These are phyloP conservation scores for Lycopodina hypogea DNA, from an alignment of 37 sponge, comb jelly and placozoan species.

Conservation along the genomic window DNA sequence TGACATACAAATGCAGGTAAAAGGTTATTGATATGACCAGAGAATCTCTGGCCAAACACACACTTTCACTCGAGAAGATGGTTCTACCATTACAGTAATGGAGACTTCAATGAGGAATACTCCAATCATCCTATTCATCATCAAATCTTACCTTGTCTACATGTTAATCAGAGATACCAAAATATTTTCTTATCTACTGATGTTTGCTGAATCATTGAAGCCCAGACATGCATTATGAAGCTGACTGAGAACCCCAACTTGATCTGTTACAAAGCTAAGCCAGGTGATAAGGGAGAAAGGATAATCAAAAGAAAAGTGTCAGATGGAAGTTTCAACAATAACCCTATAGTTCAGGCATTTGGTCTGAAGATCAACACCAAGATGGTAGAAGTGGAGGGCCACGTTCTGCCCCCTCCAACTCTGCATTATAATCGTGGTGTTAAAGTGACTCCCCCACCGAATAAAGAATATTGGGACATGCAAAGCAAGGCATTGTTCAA, in stretches of 20 bases:
- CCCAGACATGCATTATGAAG: conserved; percentile 60
- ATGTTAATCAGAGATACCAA: conserved; percentile 34
- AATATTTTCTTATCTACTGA: conserved; percentile 64
- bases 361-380: conserved; percentile 35
- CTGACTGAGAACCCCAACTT: conserved; percentile 55
- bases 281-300: conserved; percentile 40
- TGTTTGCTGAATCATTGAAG: conserved; percentile 61
- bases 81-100: conserved; percentile 22
- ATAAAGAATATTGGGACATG: conserved; percentile 65
- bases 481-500: conserved; percentile 30
- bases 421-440: conserved; percentile 17
- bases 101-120: conserved; percentile 53
- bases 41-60: background rate
- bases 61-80: conserved; percentile 29
- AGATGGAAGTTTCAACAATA: conserved; percentile 8
- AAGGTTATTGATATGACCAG: conserved; percentile 6
- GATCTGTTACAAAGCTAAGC: conserved; percentile 63
- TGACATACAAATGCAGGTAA: conserved; percentile 46
- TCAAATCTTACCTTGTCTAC: conserved; percentile 63
- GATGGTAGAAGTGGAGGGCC: conserved; percentile 50
- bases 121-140: conserved; percentile 18
- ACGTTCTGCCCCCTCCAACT: conserved; percentile 58
- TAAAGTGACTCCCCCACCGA: background rate
- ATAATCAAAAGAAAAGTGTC: background rate
- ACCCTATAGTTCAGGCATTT: conserved; percentile 52